Evolutionary conservation across 2,888 invertebrate species (phyloP), one percentile per base, ranked within the genome.

Genomic region (Oligia latruncula): DNA sequence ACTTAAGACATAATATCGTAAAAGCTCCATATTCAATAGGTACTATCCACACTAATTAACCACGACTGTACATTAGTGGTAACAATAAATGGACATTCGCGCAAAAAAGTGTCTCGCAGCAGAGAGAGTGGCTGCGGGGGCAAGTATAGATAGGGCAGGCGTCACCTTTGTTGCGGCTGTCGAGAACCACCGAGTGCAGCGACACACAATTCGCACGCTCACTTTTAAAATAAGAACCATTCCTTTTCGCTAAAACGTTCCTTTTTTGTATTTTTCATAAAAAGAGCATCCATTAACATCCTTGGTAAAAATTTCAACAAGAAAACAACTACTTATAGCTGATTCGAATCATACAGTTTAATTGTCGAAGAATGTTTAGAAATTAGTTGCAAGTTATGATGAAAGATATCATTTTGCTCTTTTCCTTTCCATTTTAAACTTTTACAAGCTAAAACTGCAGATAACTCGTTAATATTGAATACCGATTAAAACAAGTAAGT

Each of bases 131-230:
- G 90, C 86, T 83, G 83, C 73, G 90, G 89, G 91, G 90, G 91
- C 89, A 87, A 89, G 92, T 88, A 91, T 90, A 94, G 95, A 95
- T 94, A 95, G 92, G 90, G 95, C 94, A 95, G 92, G 93, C 89
- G 87, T 88, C 92, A 91, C 92, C 93, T 93, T 94, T 94, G 95
- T 94, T 90, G 91, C 87, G 84, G 85, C 88, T 82, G 89, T 90
- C 82, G 89, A 90, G 90, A 86, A 87, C 88, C 82, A 88, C 87
- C 89, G 87, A 90, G 91, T 92, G 89, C 88, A 90, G 80, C 84
- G 87, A 80, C 84, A 86, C 83, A 87, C 85, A 81, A 90, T 85
- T 85, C 84, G 81, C 86, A 82, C 84, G 83, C 76, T 78, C 86
- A 76, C 88, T 91, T 91, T 91, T 86, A 87, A 89, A 91, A 90